These are phyloP conservation scores for Brotula barbata DNA, from an alignment of 2,797 vertebrate species.

Conservation along the genomic window DNA sequence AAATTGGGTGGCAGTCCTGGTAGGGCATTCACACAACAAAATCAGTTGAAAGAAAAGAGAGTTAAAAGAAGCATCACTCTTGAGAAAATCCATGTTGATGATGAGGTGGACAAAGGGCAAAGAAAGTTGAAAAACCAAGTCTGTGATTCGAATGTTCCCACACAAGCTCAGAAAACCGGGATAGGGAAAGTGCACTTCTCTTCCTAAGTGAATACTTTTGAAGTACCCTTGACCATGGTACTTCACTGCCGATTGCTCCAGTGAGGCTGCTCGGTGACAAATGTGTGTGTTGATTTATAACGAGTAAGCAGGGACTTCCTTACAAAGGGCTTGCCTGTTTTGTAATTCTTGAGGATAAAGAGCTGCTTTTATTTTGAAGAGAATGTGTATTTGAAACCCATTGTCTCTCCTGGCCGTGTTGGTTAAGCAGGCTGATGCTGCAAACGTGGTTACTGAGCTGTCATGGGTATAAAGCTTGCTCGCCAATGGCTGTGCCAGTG, in stretches of 20 bases:
- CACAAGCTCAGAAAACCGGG: constrained; percentile 15
- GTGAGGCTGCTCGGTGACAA: background rate
- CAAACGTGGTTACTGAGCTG: constrained; percentile 24
- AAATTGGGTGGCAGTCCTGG: too few species aligned
- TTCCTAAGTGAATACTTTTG: constrained; percentile 17
- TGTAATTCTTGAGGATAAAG: constrained; percentile 10
- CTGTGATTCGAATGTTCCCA: constrained; percentile 29
- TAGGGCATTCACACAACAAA: too few species aligned
- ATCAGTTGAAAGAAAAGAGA: too few species aligned
- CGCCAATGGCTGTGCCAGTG: constrained; percentile 44
- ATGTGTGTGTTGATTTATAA: background rate
- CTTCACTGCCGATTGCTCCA: constrained; percentile 15
- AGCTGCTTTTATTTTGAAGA: constrained; percentile 4
- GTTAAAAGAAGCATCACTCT: too few species aligned
- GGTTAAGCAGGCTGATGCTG: constrained; percentile 33
- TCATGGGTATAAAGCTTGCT: constrained; percentile 43
- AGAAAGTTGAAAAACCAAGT: constrained; percentile 12
- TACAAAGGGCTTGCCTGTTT: constrained; percentile 10
- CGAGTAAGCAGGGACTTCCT: constrained; percentile 4
- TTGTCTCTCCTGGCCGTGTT: constrained; percentile 17
- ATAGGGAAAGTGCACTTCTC: constrained; percentile 9
- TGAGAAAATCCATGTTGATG: constrained; percentile 3
- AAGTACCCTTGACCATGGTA: constrained; percentile 35
- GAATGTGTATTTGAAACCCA: constrained; percentile 42
- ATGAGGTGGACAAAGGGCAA: background rate